Conservation (phyloP, 2,113 vertebrate genomes). For the Lamprologus tigripictilis region DNA sequence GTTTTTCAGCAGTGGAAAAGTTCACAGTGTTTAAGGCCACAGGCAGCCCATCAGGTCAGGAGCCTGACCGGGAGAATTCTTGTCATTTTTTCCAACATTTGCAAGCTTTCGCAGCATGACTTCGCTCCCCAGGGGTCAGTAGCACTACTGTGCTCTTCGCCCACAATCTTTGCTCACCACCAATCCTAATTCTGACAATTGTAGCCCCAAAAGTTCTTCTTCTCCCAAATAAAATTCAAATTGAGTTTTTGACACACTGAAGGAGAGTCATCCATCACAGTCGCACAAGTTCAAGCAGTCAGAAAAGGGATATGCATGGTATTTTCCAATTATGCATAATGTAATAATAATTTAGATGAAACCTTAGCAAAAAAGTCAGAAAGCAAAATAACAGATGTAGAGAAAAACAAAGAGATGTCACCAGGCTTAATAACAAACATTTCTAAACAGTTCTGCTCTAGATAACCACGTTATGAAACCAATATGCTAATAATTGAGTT, state of each 20-base stretch:
- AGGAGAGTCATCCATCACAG: not conserved
- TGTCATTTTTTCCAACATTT: not conserved
- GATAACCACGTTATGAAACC: not conserved
- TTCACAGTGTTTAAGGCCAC: not conserved
- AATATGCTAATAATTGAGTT: not conserved
- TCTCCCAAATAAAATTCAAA: not conserved
- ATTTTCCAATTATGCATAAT: not conserved
- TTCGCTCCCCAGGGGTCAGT: not conserved
- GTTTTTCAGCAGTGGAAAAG: not conserved
- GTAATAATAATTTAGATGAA: not conserved
- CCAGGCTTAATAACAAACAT: not conserved
- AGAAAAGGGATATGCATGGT: not conserved
- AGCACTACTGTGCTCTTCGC: not conserved
- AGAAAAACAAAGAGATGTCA: not conserved
- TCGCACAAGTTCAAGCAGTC: not conserved
- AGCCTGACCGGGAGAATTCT: not conserved
- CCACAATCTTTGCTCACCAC: not conserved
- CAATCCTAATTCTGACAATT: not conserved
- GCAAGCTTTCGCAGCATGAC: fast-evolving
- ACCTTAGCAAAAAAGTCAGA: not conserved
- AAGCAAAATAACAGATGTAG: not conserved
- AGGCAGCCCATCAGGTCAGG: not conserved
- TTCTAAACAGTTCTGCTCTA: not conserved
- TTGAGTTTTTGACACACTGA: not conserved
- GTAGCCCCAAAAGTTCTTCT: not conserved